These are phyloP conservation scores for Menidia beryllina DNA, from an alignment of 2,113 vertebrate species.

Conservation along the genomic window DNA sequence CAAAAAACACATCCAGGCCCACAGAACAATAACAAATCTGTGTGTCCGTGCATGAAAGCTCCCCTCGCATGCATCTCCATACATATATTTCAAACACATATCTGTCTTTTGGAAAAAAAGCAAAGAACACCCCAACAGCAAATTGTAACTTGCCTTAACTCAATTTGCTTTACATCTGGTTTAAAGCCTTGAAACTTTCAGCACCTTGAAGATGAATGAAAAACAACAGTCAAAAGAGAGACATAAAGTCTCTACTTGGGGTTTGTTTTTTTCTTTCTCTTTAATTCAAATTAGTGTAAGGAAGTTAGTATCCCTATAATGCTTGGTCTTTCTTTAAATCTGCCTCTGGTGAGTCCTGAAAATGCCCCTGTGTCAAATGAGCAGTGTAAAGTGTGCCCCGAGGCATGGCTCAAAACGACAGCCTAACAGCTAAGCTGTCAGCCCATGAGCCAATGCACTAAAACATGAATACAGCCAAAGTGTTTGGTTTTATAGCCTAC, in stretches of 20 bases:
- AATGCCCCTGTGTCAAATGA: constrained; percentile 71
- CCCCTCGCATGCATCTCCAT: constrained; percentile 41
- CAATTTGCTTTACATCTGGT: constrained; percentile 62
- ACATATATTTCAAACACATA: constrained; percentile 49
- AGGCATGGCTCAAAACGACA: constrained; percentile 64
- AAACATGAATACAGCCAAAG: constrained; percentile 75
- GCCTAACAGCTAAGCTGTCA: constrained; percentile 76
- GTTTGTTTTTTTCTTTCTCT: constrained; percentile 34
- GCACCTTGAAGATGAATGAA: constrained; percentile 32
- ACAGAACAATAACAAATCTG: constrained; percentile 51
- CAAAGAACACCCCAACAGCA: constrained; percentile 48
- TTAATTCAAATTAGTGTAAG: constrained; percentile 43
- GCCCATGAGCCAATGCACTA: constrained; percentile 75
- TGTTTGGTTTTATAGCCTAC: constrained; percentile 77
- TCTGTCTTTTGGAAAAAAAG: no score
- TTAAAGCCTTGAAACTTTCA: constrained; percentile 14
- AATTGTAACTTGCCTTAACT: constrained; percentile 47
- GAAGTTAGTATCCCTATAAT: constrained; percentile 34
- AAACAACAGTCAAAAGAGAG: constrained; percentile 39
- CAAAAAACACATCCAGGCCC: constrained; percentile 66
- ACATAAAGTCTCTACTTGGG: constrained; percentile 18
- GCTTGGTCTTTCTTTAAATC: constrained; percentile 59
- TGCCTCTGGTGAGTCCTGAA: constrained; percentile 63
- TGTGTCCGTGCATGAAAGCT: constrained; percentile 42
- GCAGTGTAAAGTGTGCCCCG: constrained; percentile 66